Conservation (phyloP, 2,888 invertebrate species). For the Hydrotaea cyrtoneurina region DNA sequence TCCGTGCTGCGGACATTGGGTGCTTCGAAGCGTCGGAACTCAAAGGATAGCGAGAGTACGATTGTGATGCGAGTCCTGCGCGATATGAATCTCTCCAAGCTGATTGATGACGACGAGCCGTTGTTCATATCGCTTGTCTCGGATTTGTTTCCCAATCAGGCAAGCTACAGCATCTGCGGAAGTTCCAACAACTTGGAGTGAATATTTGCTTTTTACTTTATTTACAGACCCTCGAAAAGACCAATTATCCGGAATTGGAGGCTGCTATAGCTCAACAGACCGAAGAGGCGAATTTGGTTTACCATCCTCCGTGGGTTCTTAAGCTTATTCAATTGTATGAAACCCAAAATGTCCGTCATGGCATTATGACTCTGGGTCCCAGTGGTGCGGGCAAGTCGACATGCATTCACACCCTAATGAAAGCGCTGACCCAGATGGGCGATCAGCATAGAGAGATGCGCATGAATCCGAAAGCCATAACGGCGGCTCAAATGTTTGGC, state of each 20-base stretch:
- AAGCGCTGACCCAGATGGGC: constrained; percentile 92
- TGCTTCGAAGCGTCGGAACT: constrained; percentile 94
- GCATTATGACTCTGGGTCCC: constrained; percentile 97
- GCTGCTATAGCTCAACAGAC: constrained; percentile 92
- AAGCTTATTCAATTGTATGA: constrained; percentile 98
- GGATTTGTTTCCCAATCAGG: constrained; percentile 96
- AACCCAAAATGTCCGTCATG: constrained; percentile 96
- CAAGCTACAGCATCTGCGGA: too few species aligned
- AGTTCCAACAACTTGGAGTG: too few species aligned
- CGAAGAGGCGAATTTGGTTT: constrained; percentile 89
- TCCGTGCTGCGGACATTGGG: constrained; percentile 96
- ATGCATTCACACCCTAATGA: constrained; percentile 94
- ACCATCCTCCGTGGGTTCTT: constrained; percentile 96
- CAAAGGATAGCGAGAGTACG: constrained; percentile 95
- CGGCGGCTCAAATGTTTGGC: constrained; percentile 98
- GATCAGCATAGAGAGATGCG: constrained; percentile 94
- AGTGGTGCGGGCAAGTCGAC: constrained; percentile 97
- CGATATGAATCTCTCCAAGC: constrained; percentile 98
- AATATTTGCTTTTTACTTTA: background rate
- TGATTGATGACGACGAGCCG: constrained; percentile 98
- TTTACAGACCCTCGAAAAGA: constrained; percentile 89
- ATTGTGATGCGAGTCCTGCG: constrained; percentile 98
- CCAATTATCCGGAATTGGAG: constrained; percentile 93
- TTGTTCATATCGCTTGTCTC: constrained; percentile 97
- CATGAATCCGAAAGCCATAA: constrained; percentile 99